Evolutionary conservation across 2,797 vertebrate genomes (phyloP).

Genomic region (Chrysocyon brachyurus): DNA sequence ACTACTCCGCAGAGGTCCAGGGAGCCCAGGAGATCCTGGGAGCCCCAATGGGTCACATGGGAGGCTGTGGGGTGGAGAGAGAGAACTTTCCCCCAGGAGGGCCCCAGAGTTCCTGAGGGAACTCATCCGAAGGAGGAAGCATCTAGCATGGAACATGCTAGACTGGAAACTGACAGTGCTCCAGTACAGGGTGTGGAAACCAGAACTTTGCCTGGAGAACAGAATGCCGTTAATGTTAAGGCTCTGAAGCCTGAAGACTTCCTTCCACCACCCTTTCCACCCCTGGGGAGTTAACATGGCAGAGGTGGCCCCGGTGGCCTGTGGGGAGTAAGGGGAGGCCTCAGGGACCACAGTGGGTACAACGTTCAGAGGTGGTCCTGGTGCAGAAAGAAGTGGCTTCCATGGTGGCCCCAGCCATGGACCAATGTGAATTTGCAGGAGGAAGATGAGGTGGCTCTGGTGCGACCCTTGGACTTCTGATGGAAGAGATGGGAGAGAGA

Average conservation of each 20-base stretch:
- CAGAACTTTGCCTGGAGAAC: too few relatives aligned
- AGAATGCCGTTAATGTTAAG: too few relatives aligned
- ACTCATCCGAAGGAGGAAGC: too few relatives aligned
- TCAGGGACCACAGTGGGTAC: slow-evolving; percentile 95
- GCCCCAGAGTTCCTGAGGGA: not conserved
- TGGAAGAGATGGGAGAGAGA: too few relatives aligned
- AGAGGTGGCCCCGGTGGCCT: slow-evolving; percentile 95
- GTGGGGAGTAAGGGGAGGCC: slow-evolving; percentile 93
- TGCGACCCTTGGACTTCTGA: slow-evolving; percentile 91
- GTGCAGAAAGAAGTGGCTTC: slow-evolving; percentile 95
- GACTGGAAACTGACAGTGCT: too few relatives aligned
- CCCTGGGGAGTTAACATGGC: slow-evolving; percentile 92
- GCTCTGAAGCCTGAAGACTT: too few relatives aligned
- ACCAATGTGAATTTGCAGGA: slow-evolving; percentile 95
- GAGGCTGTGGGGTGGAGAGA: not conserved
- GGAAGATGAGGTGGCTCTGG: slow-evolving; percentile 95
- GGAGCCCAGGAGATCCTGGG: not conserved
- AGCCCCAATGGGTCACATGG: not conserved
- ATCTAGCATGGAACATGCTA: too few relatives aligned
- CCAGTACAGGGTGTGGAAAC: too few relatives aligned
- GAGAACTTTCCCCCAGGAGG: not conserved
- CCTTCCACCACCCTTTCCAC: too few relatives aligned
- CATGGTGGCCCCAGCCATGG: slow-evolving; percentile 94
- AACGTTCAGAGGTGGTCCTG: slow-evolving; percentile 95
- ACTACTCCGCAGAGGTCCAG: not conserved